Evolutionary conservation across 1,140 invertebrate genomes (phyloP), one percentile per base, ranked within the genome.

Genomic region (Drosophila asahinai): DNA sequence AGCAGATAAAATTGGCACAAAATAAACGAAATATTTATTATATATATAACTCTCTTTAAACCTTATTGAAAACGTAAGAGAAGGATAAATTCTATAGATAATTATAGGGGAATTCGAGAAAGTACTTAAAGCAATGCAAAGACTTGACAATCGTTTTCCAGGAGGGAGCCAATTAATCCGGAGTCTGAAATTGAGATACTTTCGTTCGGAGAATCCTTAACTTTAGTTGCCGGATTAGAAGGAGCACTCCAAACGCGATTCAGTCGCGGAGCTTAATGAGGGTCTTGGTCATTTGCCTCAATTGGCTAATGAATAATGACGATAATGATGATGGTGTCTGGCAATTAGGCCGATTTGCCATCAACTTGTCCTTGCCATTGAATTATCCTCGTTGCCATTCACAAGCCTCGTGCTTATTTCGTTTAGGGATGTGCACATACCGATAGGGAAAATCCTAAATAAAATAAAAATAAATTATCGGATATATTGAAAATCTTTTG

Each of bases 301-400:
- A n/a, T 36, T 42, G 63, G 36, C 27, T 72, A 36, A 48, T 48
- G 25, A 40, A 57, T 43, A 25, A 22, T 43, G 49, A 25, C 12
- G 27, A 45, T 40, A 42, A 48, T 54, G 17, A 12, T 54, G 30
- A 15, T 40, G 72, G 48, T 47, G 57, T 70, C 64, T 70, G 74
- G 75, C 58, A 77, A 77, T 77, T 77, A 77, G 74, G 42, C 38
- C 52, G 61, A 65, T 74, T 75, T 59, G 73, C 61, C 74, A 72
- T 60, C 57, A 77, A 68, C 49, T 76, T 59, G 55, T 76, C 72
- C 61, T 48, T 74, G 72, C 19, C 49, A 74, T 45, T 63, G 42
- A 67, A 36, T 48, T 54, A 42, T 43, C 30, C 43, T 45, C 22
- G 22, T 51, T 40, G 36, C 11, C 5, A 42, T 30, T 33, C 63